Evolutionary conservation across 2,113 vertebrate genomes (phyloP).

Genomic region (Gavia stellata): DNA sequence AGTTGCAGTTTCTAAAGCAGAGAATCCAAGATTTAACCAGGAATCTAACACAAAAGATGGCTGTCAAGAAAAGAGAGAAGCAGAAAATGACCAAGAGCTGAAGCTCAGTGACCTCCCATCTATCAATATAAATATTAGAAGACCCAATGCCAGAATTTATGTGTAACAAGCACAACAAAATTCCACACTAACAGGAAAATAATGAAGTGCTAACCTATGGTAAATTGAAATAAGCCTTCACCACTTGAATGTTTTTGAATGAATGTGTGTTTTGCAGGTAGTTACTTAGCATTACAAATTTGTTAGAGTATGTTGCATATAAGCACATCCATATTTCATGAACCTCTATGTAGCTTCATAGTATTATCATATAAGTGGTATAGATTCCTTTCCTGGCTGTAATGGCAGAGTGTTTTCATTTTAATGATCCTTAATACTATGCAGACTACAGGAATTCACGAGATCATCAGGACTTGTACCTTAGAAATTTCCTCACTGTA

Average conservation of each 20-base stretch:
- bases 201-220: neutral
- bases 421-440: slow-evolving; percentile 52
- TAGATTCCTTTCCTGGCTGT: slow-evolving; percentile 33
- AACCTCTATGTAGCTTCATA: slow-evolving; percentile 28
- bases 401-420: slow-evolving; percentile 45
- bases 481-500: neutral
- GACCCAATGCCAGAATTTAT: neutral
- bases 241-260: slow-evolving; percentile 6
- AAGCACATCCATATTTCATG: slow-evolving; percentile 62
- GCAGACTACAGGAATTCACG: slow-evolving; percentile 33
- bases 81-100: neutral
- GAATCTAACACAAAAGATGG: neutral
- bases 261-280: slow-evolving; percentile 42
- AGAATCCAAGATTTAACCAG: neutral
- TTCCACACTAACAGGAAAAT: neutral
- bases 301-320: slow-evolving; percentile 23
- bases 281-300: slow-evolving; percentile 66
- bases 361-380: slow-evolving; percentile 59
- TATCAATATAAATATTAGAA: neutral
- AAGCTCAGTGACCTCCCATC: neutral
- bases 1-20: neutral
- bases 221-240: slow-evolving; percentile 22
- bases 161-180: neutral
- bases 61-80: neutral
- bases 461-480: neutral